phyloP scores from a whole-genome alignment of 2,113 vertebrate genomes.

The Mastomys coucha region DNA sequence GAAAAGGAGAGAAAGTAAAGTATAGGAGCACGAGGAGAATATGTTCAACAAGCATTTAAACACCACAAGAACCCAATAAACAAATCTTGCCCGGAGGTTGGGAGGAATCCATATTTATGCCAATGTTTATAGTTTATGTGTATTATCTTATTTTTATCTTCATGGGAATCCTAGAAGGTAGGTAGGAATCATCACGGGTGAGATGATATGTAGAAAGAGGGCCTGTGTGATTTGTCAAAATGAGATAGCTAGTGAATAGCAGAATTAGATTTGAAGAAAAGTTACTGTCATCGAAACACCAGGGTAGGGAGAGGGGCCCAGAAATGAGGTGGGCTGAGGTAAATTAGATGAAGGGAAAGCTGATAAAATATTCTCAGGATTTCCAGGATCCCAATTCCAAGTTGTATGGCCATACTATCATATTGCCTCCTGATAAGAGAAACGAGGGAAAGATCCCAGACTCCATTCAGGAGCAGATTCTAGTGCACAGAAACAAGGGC shows the following conservation, averaged over 20 bases:
- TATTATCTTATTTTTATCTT: not conserved
- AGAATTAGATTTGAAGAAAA: conserved; percentile 10
- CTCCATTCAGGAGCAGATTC: not conserved
- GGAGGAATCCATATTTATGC: not conserved
- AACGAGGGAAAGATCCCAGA: not conserved
- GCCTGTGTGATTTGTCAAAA: not conserved
- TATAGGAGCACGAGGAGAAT: not conserved
- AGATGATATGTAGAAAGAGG: not conserved
- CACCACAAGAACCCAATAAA: not conserved
- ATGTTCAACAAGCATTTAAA: no score
- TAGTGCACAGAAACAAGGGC: not conserved
- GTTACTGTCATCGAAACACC: not conserved
- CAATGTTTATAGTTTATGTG: not conserved
- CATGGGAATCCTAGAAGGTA: not conserved
- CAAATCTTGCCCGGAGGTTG: not conserved
- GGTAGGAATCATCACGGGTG: not conserved
- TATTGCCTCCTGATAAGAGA: not conserved
- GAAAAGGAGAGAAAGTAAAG: not conserved
- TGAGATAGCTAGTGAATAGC: not conserved
- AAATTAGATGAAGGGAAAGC: not conserved
- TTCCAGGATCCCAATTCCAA: not conserved
- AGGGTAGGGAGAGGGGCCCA: not conserved
- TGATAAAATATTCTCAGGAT: not conserved
- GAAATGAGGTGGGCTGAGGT: rapidly evolving
- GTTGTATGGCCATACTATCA: not conserved